Evolutionary conservation across 2,888 invertebrate species (phyloP).

Genomic region (Punctoribates punctum): DNA sequence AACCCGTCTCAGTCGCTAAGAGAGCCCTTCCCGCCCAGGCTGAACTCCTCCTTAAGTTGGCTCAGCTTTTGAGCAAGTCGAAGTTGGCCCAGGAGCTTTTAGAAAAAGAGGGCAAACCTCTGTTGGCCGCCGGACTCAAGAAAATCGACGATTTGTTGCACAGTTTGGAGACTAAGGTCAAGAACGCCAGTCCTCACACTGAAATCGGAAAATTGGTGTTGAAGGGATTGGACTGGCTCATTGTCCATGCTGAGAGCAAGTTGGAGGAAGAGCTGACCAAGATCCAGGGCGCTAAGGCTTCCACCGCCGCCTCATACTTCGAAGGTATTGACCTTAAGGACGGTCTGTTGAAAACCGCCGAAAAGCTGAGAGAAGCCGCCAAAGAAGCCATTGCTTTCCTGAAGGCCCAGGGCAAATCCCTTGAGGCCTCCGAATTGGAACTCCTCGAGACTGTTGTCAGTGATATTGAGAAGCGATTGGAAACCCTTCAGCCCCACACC

Average conservation of each 20-base stretch:
- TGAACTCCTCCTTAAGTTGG: neutral
- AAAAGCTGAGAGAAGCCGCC: neutral
- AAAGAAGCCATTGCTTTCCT: neutral
- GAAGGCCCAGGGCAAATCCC: neutral
- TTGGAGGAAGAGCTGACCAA: constrained; percentile 20
- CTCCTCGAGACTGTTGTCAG: neutral
- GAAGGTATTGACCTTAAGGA: neutral
- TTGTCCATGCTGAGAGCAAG: neutral
- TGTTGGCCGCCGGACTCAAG: neutral
- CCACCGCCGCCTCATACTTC: neutral
- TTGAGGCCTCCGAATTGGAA: neutral
- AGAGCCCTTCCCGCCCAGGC: neutral
- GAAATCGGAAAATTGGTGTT: neutral
- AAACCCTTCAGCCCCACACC: neutral
- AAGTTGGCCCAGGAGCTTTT: neutral
- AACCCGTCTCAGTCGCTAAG: neutral
- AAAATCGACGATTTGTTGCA: neutral
- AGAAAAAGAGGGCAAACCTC: neutral
- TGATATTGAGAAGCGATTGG: neutral
- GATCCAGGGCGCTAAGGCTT: neutral
- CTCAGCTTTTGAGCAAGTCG: neutral
- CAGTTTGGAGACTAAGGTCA: neutral
- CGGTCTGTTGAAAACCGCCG: neutral
- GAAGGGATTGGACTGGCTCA: neutral
- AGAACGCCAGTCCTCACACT: neutral